A percentile compares a stretch with the other conserved stretches of the same genome.
These are phyloP conservation scores for Sakesphorus luctuosus DNA, from an alignment of 2,113 vertebrate species.

Conservation along the genomic window DNA sequence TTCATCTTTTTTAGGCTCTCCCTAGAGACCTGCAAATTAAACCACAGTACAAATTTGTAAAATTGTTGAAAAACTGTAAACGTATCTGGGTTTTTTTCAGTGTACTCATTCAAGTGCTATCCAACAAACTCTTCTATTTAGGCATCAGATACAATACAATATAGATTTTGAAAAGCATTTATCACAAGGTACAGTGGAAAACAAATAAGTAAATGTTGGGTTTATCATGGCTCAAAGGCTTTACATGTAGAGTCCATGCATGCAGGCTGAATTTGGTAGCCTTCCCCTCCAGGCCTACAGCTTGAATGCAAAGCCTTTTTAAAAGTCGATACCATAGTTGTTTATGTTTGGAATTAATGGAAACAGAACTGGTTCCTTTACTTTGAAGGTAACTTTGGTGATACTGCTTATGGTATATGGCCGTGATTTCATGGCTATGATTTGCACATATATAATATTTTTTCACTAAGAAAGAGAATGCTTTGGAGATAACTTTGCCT, in stretches of 20 bases:
- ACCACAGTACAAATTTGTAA: background rate
- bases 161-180: background rate
- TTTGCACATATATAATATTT: background rate
- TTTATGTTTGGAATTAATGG: background rate
- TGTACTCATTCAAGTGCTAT: background rate
- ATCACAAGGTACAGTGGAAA: background rate
- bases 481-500: background rate
- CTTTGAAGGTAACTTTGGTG: background rate
- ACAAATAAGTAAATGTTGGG: background rate
- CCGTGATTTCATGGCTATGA: background rate
- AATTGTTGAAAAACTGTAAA: background rate
- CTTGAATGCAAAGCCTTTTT: background rate
- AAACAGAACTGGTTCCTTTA: background rate
- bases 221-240: background rate
- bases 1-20: background rate
- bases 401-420: background rate
- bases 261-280: background rate
- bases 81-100: background rate
- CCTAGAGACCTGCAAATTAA: background rate
- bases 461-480: background rate
- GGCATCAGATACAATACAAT: background rate
- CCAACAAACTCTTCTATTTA: background rate
- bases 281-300: background rate
- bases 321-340: background rate
- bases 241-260: background rate